Percentiles rank a stretch among this genome's conserved stretches.
Evolutionary conservation across 2,888 invertebrate genomes (phyloP).

Genomic region (Miltochrista miniata): DNA sequence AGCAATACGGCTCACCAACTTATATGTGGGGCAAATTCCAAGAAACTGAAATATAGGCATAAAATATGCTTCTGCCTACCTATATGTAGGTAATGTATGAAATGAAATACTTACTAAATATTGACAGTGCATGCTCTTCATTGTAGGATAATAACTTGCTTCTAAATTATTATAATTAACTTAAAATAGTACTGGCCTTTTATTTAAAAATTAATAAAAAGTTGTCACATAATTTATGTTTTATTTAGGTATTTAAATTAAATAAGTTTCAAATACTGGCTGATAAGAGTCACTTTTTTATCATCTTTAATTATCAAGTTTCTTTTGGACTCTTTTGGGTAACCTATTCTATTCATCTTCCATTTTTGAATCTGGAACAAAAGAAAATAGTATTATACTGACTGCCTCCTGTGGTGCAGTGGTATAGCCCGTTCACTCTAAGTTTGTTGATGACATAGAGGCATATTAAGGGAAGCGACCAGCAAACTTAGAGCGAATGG

Average conservation of each 20-base stretch:
- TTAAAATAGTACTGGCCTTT: slow-evolving; percentile 59
- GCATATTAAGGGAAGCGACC: too few species aligned
- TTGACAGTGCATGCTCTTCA: slow-evolving; percentile 7
- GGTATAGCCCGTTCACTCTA: too few species aligned
- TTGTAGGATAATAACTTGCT: slow-evolving; percentile 14
- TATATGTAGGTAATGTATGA: too few species aligned
- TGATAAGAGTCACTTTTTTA: slow-evolving; percentile 12
- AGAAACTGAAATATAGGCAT: too few species aligned
- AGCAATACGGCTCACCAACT: too few species aligned
- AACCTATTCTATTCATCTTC: slow-evolving; percentile 7
- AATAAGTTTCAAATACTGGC: slow-evolving; percentile 31
- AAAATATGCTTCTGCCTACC: too few species aligned
- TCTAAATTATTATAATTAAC: slow-evolving; percentile 12
- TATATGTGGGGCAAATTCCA: too few species aligned
- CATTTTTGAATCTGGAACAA: slow-evolving; percentile 32
- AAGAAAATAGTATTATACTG: too few species aligned
- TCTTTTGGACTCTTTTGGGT: not conserved
- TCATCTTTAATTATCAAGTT: not conserved
- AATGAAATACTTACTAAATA: slow-evolving; percentile 22
- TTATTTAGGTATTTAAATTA: not conserved
- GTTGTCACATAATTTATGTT: slow-evolving; percentile 19
- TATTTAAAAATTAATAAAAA: slow-evolving; percentile 22
- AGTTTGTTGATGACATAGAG: too few species aligned
- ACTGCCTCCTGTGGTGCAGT: too few species aligned
- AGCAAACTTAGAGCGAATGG: too few species aligned